Base-by-base conservation (phyloP, 1,140 invertebrate genomes). In the Nasonia vitripennis region DNA sequence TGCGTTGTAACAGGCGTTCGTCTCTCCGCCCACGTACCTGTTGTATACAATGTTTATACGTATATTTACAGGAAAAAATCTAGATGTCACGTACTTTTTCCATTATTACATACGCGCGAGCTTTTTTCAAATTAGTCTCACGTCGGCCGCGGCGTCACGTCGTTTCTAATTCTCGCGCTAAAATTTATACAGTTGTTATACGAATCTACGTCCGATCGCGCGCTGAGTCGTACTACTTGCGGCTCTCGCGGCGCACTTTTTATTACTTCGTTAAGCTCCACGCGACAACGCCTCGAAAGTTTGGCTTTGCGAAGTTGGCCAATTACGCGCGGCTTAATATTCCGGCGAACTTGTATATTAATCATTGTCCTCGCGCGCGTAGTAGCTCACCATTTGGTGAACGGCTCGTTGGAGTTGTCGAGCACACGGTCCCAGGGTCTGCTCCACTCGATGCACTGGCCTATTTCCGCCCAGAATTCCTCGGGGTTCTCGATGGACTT, bases 1-100 rank as follows among this genome's bases (percentile, higher is more conserved):
- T 0, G 97, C 97, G 93, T 99, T 99, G 94, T 98, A 97, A 91
- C 97, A 98, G 1, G 98, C 97, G 88, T 98, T 99, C 89, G 98
- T 91, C 93, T 98, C 96, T 6, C 98, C 98, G 2, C 97, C 98
- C 1, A 96, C 95, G 94, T 97, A 98, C 96, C 96, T 97, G 83
- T 55, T 78, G 27, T 10, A 41, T 17, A 12, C 23, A 9, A 62
- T 79, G 27, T 27, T 27, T 27, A n/a, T 37, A 23, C n/a, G 27
- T 27, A 27, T 1, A n/a, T n/a, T n/a, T n/a, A n/a, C n/a, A n/a
- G 27, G 1, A 62, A 2, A 55, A 62, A 62, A 23, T 51, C 7
- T 34, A 34, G 34, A 4, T 34, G 34, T 2, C 34, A 34, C 34
- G 34, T 34, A 34, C 34, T 34, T 34, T 34, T 34, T 34, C 34